These are phyloP conservation scores for Venusia cambrica DNA, from an alignment of 2,888 invertebrate genomes.

Conservation along the genomic window DNA sequence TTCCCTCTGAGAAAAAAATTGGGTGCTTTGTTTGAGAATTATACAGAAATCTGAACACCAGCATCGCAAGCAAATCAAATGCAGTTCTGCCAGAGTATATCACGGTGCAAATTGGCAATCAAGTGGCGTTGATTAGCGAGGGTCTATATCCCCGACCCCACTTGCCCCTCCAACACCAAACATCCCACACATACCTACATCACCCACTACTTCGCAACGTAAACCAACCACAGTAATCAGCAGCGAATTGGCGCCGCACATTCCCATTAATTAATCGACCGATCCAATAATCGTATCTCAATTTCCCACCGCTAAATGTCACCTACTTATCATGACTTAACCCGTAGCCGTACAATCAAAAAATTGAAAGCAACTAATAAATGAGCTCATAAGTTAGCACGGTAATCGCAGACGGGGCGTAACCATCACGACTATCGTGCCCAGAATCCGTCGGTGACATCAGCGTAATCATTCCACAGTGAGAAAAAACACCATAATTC, in stretches of 20 bases:
- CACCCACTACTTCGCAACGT: slow-evolving; percentile 16
- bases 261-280: slow-evolving; percentile 54
- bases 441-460: slow-evolving; percentile 66
- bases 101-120: slow-evolving; percentile 68
- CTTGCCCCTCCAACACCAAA: slow-evolving; percentile 31
- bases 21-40: too few species aligned
- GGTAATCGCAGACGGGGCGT: slow-evolving; percentile 60
- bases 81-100: slow-evolving; percentile 54
- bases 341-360: slow-evolving; percentile 56
- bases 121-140: slow-evolving; percentile 56
- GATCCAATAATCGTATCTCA: slow-evolving; percentile 67
- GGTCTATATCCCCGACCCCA: slow-evolving; percentile 16
- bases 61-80: slow-evolving; percentile 6
- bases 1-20: too few species aligned
- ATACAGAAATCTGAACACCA: too few species aligned
- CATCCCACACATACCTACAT: slow-evolving; percentile 16
- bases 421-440: slow-evolving; percentile 67
- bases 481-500: slow-evolving; percentile 57
- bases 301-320: slow-evolving; percentile 57
- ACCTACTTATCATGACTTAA: slow-evolving; percentile 45
- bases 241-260: slow-evolving; percentile 43
- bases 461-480: slow-evolving; percentile 58
- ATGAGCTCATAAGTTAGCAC: slow-evolving; percentile 65
- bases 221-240: slow-evolving; percentile 22
- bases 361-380: slow-evolving; percentile 53